These are phyloP conservation scores for Chrosomus eos DNA, from an alignment of 2,797 vertebrate genomes.

Conservation along the genomic window DNA sequence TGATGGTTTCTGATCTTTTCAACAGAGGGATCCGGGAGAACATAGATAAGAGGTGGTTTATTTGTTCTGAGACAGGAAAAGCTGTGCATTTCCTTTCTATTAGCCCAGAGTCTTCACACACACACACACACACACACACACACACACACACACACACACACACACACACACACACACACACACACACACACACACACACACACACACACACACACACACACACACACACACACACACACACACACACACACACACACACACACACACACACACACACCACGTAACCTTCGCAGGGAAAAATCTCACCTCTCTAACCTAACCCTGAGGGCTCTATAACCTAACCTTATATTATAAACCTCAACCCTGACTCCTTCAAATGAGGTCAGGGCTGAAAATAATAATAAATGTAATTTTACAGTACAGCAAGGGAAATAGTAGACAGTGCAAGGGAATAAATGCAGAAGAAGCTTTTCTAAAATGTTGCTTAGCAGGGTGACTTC, in stretches of 20 bases:
- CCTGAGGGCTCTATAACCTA: background rate
- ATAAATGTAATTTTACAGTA: background rate
- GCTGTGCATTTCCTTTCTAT: slow-evolving; percentile 38
- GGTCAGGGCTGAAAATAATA: background rate
- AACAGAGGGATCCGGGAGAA: slow-evolving; percentile 3
- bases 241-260: background rate
- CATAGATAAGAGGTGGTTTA: slow-evolving; percentile 24
- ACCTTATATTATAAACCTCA: background rate
- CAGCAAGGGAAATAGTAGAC: background rate
- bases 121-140: slow-evolving; percentile 8
- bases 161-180: slow-evolving; percentile 9
- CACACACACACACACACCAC: slow-evolving; percentile 41
- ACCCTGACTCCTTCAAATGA: background rate
- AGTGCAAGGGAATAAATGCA: background rate
- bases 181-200: slow-evolving; percentile 38
- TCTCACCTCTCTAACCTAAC: background rate
- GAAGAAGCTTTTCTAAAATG: background rate
- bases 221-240: slow-evolving; percentile 27
- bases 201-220: slow-evolving; percentile 21
- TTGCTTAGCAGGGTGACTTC: background rate
- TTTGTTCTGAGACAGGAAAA: slow-evolving; percentile 49
- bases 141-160: slow-evolving; percentile 38
- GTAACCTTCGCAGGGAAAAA: slow-evolving; percentile 2
- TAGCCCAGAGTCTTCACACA: slow-evolving; percentile 38
- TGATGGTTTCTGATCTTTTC: slow-evolving; percentile 37